Evolutionary conservation across 2,113 vertebrate species (phyloP).

Genomic region (Hippocampus zosterae): DNA sequence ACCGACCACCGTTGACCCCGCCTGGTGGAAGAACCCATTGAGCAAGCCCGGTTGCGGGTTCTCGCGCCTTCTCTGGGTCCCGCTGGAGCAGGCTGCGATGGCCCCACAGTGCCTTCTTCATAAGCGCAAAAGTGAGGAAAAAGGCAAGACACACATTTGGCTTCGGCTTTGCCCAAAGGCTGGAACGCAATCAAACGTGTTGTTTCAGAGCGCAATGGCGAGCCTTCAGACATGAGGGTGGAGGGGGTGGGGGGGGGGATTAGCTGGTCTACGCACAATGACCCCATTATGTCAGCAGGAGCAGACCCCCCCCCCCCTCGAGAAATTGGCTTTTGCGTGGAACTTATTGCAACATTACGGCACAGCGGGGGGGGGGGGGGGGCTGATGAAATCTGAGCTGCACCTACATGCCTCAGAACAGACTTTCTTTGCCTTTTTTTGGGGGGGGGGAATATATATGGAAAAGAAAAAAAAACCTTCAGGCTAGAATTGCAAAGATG

Average conservation of each 20-base stretch:
- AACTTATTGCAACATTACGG: slow-evolving; percentile 42
- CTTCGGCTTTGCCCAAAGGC: not conserved
- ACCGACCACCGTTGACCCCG: no score
- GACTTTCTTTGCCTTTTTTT: not conserved
- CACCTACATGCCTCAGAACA: not conserved
- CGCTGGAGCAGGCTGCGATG: not conserved
- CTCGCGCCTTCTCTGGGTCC: no score
- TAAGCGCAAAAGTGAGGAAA: no score
- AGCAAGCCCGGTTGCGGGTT: no score
- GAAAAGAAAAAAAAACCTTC: not conserved
- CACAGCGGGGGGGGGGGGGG: no score
- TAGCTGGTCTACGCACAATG: slow-evolving; percentile 49
- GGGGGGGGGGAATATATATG: no score
- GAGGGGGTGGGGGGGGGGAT: no score
- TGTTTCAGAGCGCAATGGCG: slow-evolving; percentile 29
- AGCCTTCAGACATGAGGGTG: slow-evolving; percentile 14
- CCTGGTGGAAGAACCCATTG: no score
- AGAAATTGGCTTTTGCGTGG: slow-evolving; percentile 47
- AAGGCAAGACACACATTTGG: not conserved
- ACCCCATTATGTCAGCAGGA: slow-evolving; percentile 61
- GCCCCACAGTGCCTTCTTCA: not conserved
- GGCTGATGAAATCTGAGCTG: slow-evolving; percentile 37
- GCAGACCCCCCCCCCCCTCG: slow-evolving; percentile 30
- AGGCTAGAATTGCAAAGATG: not conserved
- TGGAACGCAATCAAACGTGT: slow-evolving; percentile 7